Base-by-base conservation (phyloP, 2,113 vertebrate genomes). In the Pogonocichla stellata region DNA sequence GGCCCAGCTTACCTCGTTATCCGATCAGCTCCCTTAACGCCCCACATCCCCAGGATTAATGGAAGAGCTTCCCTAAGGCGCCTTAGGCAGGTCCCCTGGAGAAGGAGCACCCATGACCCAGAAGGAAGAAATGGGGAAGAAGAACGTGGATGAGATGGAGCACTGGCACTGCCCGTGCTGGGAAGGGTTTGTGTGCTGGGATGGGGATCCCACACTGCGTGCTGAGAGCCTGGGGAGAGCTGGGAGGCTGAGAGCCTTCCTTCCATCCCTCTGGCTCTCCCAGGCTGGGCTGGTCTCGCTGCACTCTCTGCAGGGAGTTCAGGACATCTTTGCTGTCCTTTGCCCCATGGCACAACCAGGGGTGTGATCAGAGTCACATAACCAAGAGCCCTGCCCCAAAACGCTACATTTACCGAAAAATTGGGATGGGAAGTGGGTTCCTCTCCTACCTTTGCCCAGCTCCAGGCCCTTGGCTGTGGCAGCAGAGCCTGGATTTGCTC, bases 41-140 rank as follows among this genome's bases (percentile, higher is more conserved):
- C 90, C 77, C 96, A 91, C n/a, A 93, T 95, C 91, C 57, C 93
- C 79, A 47, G 95, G 94, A 96, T 97, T 97, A 95, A 72, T 33
- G 80, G 80, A n/a, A 96, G 94, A 93, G 87, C 94, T 85, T 40
- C 78, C 5, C 66, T 96, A 92, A 97, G 93, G 69, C 92, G 85
- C 66, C 95, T 97, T 97, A 93, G 86, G 79, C 80, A 66, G 81
- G 57, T 40, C 77, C 77, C 62, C 75, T 79, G 81, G 43, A 90
- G 61, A 82, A 92, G 85, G 61, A 87, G 50, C 34, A 9, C n/a
- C 77, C 86, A 42, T 86, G 91, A 92, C 83, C 93, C 93, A 87
- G 57, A 92, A 96, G 92, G 67, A 57, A 50, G 25, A 70, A 85
- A 9, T 36, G 50, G 70, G 57, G 50, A 73, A 94, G 53, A n/a